These are phyloP conservation scores for Pipa parva DNA, from an alignment of 2,113 vertebrate species.

Conservation along the genomic window DNA sequence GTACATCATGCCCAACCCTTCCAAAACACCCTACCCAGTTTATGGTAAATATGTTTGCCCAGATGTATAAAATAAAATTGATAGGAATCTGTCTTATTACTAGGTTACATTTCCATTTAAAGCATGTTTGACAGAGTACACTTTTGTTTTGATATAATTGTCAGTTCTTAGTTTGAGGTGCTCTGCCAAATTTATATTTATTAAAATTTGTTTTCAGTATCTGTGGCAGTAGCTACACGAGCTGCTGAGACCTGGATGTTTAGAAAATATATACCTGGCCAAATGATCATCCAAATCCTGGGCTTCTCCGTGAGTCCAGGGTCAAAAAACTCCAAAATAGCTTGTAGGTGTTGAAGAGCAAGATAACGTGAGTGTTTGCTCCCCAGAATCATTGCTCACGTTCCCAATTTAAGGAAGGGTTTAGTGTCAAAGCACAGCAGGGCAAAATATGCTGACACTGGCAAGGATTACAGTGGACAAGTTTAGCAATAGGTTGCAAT, in stretches of 20 bases:
- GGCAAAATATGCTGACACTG: constrained; percentile 41
- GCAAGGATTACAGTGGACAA: constrained; percentile 42
- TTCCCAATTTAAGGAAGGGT: constrained; percentile 38
- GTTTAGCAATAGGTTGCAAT: constrained; percentile 42
- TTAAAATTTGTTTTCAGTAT: too few species aligned
- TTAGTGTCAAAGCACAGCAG: constrained; percentile 32
- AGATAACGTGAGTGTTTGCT: constrained; percentile 13
- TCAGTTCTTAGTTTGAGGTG: too few species aligned
- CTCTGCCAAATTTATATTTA: too few species aligned
- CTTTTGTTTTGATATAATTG: too few species aligned
- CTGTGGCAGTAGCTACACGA: background rate
- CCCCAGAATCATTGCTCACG: background rate
- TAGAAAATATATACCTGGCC: constrained; percentile 40
- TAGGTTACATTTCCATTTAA: too few species aligned
- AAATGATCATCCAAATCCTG: constrained; percentile 39
- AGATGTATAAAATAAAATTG: too few species aligned
- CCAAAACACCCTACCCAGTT: too few species aligned
- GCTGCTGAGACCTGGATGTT: constrained; percentile 25
- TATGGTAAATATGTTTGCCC: too few species aligned
- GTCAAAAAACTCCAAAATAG: constrained; percentile 40
- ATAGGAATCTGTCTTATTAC: too few species aligned
- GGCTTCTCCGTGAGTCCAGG: constrained; percentile 41
- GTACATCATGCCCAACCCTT: too few species aligned
- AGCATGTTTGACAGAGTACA: too few species aligned
- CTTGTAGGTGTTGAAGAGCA: constrained; percentile 13